Evolutionary conservation across 2,797 vertebrate species (phyloP), one percentile per base, ranked within the genome.

Genomic region (Sebastolobus alascanus): DNA sequence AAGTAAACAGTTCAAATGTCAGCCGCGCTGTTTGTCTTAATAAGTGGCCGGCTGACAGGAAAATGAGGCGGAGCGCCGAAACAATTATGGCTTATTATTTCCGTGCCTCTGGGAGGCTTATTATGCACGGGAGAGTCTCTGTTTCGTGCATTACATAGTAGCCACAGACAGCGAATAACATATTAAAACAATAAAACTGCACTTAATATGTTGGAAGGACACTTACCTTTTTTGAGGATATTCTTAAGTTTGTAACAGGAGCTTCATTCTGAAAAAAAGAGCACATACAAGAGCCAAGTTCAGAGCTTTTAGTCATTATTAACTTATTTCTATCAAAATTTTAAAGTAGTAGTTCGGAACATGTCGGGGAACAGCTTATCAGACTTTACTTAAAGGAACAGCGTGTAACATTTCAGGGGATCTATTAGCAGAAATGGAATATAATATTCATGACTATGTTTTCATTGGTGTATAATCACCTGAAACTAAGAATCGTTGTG

Each of bases 161-260:
- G 71, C 77, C 25, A 25, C 29, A 70, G 64, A 79, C 66, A 52
- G 50, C 54, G 40, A 87, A 75, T 14, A 37, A 61, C 31, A 70
- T 18, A 65, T 84, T 84, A 66, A 84, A 90, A 74, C 25, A 74
- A 74, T 67, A 73, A 64, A 75, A 68, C 8, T 55, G 8, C 6
- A 52, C 18, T 64, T 20, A 37, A 68, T 13, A 33, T 46, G 58
- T 61, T 16, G 11, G 40, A 50, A 1, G 46, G 16, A 68, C 20
- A 54, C 89, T 96, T 97, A 99, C 98, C 96, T 99, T 99, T 95
- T 99, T 99, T 8, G 98, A 95, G 68, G 98, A 99, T 90, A 99
- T 99, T 94, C 95, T 97, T 93, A 99, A 93, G 90, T 98, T 97
- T 84, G 97, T 99, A 90, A 99, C 96, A 8, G 97, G 96, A 94